Evolutionary conservation across 2,113 vertebrate species (phyloP).

Genomic region (Chionis minor): DNA sequence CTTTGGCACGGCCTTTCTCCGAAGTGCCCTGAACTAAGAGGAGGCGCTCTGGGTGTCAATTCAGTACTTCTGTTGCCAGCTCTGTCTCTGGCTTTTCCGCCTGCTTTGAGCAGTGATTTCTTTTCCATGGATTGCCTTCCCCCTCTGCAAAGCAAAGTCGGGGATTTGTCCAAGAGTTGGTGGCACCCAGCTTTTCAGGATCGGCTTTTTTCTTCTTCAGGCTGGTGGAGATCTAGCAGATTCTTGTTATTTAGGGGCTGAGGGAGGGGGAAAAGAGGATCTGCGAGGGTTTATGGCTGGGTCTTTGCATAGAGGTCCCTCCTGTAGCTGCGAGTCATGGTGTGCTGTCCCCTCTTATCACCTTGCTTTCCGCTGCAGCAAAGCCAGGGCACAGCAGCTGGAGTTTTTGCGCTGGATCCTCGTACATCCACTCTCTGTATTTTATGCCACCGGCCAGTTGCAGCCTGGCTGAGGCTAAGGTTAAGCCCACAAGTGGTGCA

Average conservation of each 20-base stretch:
- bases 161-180: background rate
- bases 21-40: background rate
- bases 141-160: background rate
- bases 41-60: background rate
- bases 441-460: background rate
- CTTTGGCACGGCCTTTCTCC: background rate
- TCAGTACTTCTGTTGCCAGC: background rate
- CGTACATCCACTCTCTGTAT: background rate
- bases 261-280: background rate
- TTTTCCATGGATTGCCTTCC: background rate
- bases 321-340: rapidly evolving
- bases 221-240: background rate
- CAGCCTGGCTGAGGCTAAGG: background rate
- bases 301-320: background rate
- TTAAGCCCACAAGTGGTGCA: background rate
- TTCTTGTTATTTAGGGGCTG: background rate
- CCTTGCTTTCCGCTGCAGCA: rapidly evolving
- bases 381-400: background rate
- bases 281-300: background rate
- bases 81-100: background rate
- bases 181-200: background rate
- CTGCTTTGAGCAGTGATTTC: background rate
- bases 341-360: background rate
- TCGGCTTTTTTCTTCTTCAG: background rate
- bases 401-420: background rate